Evolutionary conservation across 2,797 vertebrate species (phyloP).

Genomic region (Gymnothorax javanicus): DNA sequence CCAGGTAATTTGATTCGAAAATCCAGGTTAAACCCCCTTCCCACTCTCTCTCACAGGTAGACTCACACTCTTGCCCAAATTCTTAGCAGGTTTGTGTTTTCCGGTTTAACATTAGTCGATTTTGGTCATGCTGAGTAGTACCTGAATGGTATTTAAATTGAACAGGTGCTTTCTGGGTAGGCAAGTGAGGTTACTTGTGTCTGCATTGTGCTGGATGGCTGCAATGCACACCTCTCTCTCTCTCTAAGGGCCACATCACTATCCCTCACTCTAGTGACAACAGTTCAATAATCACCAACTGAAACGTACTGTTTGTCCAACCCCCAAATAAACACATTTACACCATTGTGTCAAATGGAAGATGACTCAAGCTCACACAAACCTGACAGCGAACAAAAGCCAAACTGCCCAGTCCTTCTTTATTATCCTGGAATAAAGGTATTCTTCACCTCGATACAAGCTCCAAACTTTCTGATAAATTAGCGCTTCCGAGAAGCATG

Average conservation of each 20-base stretch:
- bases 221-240: background rate
- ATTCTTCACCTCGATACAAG: conserved; percentile 90
- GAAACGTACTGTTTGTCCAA: conserved; percentile 77
- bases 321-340: conserved; percentile 88
- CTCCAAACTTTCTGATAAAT: conserved; percentile 96
- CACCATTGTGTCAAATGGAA: conserved; percentile 77
- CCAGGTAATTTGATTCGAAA: conserved; percentile 52
- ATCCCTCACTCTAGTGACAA: conserved; percentile 72
- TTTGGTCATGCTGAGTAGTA: conserved; percentile 21
- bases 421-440: conserved; percentile 81
- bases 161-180: conserved; percentile 13
- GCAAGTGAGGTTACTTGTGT: background rate
- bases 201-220: conserved; percentile 3
- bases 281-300: conserved; percentile 68
- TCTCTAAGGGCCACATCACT: conserved; percentile 35
- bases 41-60: conserved; percentile 13
- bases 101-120: conserved; percentile 18
- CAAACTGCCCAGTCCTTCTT: conserved; percentile 80
- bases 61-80: conserved; percentile 33
- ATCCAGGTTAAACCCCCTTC: conserved; percentile 47
- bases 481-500: conserved; percentile 91
- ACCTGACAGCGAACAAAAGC: conserved; percentile 85
- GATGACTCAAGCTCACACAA: conserved; percentile 83
- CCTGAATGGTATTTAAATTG: conserved; percentile 32
- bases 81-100: conserved; percentile 29